A percentile compares a stretch with the other conserved stretches of the same genome.
These are phyloP conservation scores for Epistrophe eligans DNA, from an alignment of 2,888 invertebrate genomes.

Conservation along the genomic window DNA sequence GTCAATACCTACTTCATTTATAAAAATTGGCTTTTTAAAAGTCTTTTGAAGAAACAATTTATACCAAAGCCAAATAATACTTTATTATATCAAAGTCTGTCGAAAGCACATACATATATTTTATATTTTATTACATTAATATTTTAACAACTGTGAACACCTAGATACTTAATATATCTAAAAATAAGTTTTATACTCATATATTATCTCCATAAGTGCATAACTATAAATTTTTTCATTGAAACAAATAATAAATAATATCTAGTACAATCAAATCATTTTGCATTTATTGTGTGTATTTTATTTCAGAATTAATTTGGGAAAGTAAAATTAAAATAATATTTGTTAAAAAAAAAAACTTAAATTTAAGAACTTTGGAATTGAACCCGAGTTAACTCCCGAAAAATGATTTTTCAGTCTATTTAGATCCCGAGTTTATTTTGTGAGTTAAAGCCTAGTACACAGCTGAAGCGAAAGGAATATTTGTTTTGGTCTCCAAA, in stretches of 20 bases:
- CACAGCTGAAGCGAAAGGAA: too few relatives aligned
- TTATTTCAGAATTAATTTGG: background rate
- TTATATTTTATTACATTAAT: constrained; percentile 56
- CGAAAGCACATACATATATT: constrained; percentile 61
- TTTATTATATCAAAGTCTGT: constrained; percentile 50
- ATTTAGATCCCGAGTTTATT: too few relatives aligned
- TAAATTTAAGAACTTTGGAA: too few relatives aligned
- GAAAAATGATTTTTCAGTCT: too few relatives aligned
- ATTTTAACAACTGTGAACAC: constrained; percentile 57
- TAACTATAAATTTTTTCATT: constrained; percentile 60
- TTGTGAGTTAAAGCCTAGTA: too few relatives aligned
- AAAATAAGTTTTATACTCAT: constrained; percentile 65
- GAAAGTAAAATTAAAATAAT: too few relatives aligned
- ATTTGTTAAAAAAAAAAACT: too few relatives aligned
- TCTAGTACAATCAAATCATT: constrained; percentile 33
- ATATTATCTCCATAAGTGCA: constrained; percentile 60
- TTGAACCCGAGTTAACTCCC: too few relatives aligned
- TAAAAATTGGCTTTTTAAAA: constrained; percentile 11
- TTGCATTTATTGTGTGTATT: background rate
- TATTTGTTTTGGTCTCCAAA: too few relatives aligned
- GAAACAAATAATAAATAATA: constrained; percentile 51
- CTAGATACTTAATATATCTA: constrained; percentile 45
- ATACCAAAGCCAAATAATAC: constrained; percentile 41
- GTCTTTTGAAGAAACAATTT: constrained; percentile 41
- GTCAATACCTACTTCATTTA: constrained; percentile 9